phyloP scores from a whole-genome alignment of 2,113 vertebrate species.

The Percina caprodes region DNA sequence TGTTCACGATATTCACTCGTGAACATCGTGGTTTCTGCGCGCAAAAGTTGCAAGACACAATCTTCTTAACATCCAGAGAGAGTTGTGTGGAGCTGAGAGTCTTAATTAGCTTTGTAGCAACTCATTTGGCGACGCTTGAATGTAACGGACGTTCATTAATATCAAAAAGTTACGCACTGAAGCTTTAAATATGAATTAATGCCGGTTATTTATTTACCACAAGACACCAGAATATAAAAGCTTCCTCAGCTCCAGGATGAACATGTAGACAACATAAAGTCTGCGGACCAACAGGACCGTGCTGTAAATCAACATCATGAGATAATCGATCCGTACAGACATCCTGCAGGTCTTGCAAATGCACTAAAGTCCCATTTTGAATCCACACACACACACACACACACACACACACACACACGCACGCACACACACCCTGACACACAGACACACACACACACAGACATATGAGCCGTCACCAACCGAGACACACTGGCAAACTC shows the following conservation, averaged over 20 bases:
- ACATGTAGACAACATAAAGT: constrained; percentile 12
- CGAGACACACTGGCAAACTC: constrained; percentile 20
- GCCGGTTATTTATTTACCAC: neutral
- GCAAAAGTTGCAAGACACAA: too few species aligned
- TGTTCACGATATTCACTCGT: too few species aligned
- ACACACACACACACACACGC: constrained; percentile 14
- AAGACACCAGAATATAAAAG: too few species aligned
- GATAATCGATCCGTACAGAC: constrained; percentile 7
- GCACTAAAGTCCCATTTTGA: too few species aligned
- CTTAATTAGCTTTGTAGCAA: too few species aligned
- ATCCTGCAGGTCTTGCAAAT: neutral
- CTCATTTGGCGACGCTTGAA: too few species aligned
- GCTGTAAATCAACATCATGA: neutral
- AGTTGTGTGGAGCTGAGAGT: too few species aligned
- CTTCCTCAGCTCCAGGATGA: neutral
- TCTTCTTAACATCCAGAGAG: too few species aligned
- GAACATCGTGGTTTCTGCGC: too few species aligned
- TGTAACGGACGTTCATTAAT: too few species aligned
- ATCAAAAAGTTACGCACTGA: too few species aligned
- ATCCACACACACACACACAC: constrained; percentile 4
- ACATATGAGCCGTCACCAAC: neutral
- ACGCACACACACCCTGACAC: constrained; percentile 2
- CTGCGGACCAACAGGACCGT: neutral
- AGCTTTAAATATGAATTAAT: neutral
- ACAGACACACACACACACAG: constrained; percentile 9